phyloP scores from a whole-genome alignment of 2,113 vertebrate genomes.

The Gila orcuttii region DNA sequence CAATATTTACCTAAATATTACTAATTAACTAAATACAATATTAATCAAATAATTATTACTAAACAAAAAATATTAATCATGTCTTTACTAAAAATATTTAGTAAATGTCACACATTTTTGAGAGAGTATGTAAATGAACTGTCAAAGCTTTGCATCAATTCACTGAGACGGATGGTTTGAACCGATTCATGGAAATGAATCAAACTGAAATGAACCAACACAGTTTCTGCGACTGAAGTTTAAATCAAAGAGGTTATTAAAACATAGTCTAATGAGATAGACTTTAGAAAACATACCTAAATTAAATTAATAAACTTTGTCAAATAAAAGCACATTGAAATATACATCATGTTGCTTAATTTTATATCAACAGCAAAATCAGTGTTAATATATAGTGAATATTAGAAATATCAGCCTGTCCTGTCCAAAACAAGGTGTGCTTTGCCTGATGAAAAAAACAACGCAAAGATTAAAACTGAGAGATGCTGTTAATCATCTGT shows the following conservation, averaged over 20 bases:
- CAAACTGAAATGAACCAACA: not conserved
- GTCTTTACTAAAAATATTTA: not conserved
- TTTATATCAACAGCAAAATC: not conserved
- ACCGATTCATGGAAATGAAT: not conserved
- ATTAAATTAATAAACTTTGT: not conserved
- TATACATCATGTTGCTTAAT: not conserved
- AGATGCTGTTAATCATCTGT: conserved; percentile 7
- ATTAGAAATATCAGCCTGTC: not conserved
- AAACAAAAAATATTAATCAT: not conserved
- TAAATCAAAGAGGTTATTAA: not conserved
- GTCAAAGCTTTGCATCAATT: no score
- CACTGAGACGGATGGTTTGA: no score
- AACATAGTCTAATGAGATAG: not conserved
- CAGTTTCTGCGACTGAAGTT: not conserved
- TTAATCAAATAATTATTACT: not conserved
- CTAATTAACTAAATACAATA: not conserved
- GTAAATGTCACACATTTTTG: not conserved
- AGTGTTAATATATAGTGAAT: not conserved
- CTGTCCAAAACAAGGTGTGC: not conserved
- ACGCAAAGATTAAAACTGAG: not conserved
- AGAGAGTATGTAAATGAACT: not conserved
- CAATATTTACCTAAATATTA: not conserved
- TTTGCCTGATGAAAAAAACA: not conserved
- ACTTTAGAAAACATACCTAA: not conserved
- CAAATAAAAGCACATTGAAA: not conserved